These are phyloP conservation scores for Sebastiscus tertius DNA, from an alignment of 2,797 vertebrate species.

Conservation along the genomic window DNA sequence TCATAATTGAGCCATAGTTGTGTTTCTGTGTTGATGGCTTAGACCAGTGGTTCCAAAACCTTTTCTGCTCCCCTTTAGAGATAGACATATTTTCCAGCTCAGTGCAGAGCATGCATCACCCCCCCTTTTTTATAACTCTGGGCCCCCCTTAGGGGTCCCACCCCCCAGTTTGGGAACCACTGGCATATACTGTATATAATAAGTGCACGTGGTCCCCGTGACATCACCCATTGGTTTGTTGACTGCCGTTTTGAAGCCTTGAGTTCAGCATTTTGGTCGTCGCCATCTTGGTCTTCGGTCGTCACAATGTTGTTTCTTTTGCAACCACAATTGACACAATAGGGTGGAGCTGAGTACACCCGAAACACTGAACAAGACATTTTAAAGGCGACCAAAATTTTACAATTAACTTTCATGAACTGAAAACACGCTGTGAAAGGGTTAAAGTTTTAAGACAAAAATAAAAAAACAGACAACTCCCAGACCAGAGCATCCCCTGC, in stretches of 20 bases:
- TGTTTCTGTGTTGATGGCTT: not conserved
- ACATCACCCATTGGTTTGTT: not conserved
- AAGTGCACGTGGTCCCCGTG: not conserved
- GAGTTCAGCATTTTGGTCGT: not conserved
- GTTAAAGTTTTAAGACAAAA: too few species aligned
- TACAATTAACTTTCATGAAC: too few species aligned
- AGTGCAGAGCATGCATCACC: too few species aligned
- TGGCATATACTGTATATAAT: not conserved
- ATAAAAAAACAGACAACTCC: too few species aligned
- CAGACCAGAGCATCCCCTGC: too few species aligned
- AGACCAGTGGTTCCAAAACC: too few species aligned
- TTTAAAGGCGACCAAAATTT: not conserved
- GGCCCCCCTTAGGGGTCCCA: too few species aligned
- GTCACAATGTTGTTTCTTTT: rapidly evolving
- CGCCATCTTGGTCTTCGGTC: not conserved
- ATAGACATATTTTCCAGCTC: too few species aligned
- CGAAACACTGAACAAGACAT: not conserved
- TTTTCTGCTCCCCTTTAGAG: too few species aligned
- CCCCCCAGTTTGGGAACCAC: too few species aligned
- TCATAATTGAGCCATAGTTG: not conserved
- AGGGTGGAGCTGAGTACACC: not conserved
- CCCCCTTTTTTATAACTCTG: too few species aligned
- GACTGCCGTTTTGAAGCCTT: not conserved
- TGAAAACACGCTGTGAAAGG: too few species aligned
- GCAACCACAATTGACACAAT: not conserved